Evolutionary conservation across 2,797 vertebrate species (phyloP).

Genomic region (Lacerta viridis): DNA sequence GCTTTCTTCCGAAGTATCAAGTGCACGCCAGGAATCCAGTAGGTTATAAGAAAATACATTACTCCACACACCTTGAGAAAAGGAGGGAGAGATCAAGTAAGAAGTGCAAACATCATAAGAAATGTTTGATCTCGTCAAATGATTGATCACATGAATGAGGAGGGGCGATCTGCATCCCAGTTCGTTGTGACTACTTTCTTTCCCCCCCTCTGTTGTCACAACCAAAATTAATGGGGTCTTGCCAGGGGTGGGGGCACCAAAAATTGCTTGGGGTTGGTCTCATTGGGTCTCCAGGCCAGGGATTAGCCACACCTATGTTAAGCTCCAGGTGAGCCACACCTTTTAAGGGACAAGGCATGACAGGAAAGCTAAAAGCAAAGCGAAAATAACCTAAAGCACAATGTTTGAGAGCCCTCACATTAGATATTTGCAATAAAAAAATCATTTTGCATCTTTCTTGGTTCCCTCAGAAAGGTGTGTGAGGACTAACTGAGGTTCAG

Average conservation of each 20-base stretch:
- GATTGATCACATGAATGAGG: too few relatives aligned
- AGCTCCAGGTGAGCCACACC: neutral
- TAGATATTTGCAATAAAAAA: neutral
- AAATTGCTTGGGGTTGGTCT: too few relatives aligned
- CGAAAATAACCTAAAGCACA: neutral
- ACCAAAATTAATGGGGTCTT: too few relatives aligned
- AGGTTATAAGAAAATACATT: constrained; percentile 85
- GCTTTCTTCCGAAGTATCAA: constrained; percentile 71
- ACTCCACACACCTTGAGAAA: constrained; percentile 82
- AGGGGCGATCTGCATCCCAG: too few relatives aligned
- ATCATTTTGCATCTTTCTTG: neutral
- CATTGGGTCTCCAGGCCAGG: too few relatives aligned
- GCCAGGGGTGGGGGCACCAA: too few relatives aligned
- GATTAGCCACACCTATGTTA: neutral
- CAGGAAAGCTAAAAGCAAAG: neutral
- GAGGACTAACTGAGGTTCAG: neutral
- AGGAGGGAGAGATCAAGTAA: constrained; percentile 1
- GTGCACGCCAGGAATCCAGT: constrained; percentile 77
- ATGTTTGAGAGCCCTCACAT: neutral
- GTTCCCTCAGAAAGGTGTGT: neutral
- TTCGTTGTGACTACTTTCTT: too few relatives aligned
- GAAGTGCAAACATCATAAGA: neutral
- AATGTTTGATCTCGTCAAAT: neutral
- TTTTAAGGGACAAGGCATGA: neutral
- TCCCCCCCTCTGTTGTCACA: too few relatives aligned